Base-by-base conservation (phyloP, 1,140 invertebrate species). In the Elymnias hypermnestra region DNA sequence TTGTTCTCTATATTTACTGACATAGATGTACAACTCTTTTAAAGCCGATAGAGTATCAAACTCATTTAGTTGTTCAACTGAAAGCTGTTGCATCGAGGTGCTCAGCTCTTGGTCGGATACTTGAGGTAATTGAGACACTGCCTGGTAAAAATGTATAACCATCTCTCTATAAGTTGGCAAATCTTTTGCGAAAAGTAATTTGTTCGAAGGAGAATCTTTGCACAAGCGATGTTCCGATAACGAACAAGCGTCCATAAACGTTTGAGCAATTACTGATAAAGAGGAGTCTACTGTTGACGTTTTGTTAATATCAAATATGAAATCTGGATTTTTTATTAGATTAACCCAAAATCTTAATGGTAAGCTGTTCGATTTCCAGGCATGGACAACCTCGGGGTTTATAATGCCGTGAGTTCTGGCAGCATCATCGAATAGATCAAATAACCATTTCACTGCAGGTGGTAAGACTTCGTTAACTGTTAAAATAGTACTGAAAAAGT, bases 271-370 rank as follows among this genome's bases (percentile, higher is more conserved):
- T 18, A 98, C 96, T 53, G 95, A 96, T 18, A 98, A 84, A 72
- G 95, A 97, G 7, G 95, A 95, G 83, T 98, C 96, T 8, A 98
- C 92, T 4, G 94, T 96, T 7, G 92, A 89, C 1, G 95, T 96
- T 87, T 98, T 97, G 64, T 97, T 94, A 33, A 98, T 94, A 86
- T 98, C 97, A 81, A 98, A 97, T 76, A 98, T 95, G 76, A 97
- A 97, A 84, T 98, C 95, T 4, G 97, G 96, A 89, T 98, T 98
- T 82, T 98, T 98, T 42, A 98, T 97, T 58, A 98, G 95, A 86
- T 98, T 98, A 8, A 98, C 95, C 97, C 97, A 98, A 88, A 98
- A 98, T 60, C 97, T 89, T 33, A 98, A 87, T 23, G 96, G 95
- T 72, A 97, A 90, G 87, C 95, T 95, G 61, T 98, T 98, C 0